Conservation (phyloP, 2,113 vertebrate genomes). For the Clarias macrocephalus region DNA sequence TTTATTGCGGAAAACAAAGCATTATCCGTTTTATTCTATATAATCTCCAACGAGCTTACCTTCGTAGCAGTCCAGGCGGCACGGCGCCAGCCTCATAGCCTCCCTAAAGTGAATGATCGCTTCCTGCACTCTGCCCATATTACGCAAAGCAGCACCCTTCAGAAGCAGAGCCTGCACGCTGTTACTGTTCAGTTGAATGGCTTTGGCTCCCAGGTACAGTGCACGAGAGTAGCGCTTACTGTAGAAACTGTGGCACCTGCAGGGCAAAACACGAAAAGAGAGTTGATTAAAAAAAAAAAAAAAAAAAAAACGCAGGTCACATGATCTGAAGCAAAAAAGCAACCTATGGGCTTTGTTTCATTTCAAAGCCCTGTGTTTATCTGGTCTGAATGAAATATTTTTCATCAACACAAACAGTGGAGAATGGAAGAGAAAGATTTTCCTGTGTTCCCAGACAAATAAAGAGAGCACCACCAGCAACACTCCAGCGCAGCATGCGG, state of each 20-base stretch:
- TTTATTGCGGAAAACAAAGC: background rate
- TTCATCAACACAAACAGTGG: too few species aligned
- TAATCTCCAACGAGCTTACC: constrained; percentile 64
- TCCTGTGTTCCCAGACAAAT: too few species aligned
- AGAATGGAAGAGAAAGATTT: too few species aligned
- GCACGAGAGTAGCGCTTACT: constrained; percentile 96
- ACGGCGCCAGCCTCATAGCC: constrained; percentile 91
- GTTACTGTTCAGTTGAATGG: constrained; percentile 97
- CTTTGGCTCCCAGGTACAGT: constrained; percentile 94
- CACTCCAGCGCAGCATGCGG: too few species aligned
- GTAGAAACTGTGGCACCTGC: constrained; percentile 96
- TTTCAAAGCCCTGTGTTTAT: too few species aligned
- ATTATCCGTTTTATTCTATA: background rate
- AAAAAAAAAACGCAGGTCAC: too few species aligned
- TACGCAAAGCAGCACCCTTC: constrained; percentile 92
- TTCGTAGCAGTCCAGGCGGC: constrained; percentile 95
- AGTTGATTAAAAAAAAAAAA: background rate
- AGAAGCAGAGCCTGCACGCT: constrained; percentile 94
- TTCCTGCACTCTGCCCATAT: constrained; percentile 96
- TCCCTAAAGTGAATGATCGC: constrained; percentile 98
- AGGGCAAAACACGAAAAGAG: constrained; percentile 18
- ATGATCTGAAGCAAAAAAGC: too few species aligned
- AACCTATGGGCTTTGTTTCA: too few species aligned
- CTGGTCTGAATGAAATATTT: too few species aligned
- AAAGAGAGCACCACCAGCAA: too few species aligned